These are phyloP conservation scores for Ovibos moschatus DNA, from an alignment of 2,113 vertebrate species.

Conservation along the genomic window DNA sequence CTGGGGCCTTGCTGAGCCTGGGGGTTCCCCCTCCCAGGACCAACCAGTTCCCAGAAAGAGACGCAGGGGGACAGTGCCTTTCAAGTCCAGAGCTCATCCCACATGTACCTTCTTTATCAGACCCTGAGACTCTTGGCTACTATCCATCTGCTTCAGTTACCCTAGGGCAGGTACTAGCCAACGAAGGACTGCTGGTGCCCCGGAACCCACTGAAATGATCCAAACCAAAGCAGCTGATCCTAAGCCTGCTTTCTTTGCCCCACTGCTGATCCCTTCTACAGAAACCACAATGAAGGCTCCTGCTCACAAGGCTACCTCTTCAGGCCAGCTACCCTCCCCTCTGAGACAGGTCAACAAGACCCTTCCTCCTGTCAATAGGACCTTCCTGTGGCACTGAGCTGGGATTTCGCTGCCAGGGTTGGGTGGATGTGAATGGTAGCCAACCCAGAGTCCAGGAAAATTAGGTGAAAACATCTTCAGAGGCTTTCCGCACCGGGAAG, in stretches of 20 bases:
- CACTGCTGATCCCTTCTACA: neutral
- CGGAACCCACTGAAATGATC: rapidly evolving
- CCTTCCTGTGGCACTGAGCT: neutral
- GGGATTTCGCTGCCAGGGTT: rapidly evolving
- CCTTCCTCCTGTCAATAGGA: rapidly evolving
- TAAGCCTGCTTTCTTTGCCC: neutral
- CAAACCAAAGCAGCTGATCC: neutral
- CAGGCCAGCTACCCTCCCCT: neutral
- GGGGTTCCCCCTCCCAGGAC: rapidly evolving
- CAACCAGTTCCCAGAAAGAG: neutral
- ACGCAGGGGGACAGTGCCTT: too few relatives aligned
- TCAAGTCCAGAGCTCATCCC: neutral
- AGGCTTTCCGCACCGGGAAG: neutral
- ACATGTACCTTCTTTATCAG: neutral
- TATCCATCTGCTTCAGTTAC: neutral
- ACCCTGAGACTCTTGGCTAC: neutral
- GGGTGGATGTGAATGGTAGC: neutral
- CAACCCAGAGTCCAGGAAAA: neutral
- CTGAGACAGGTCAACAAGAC: neutral
- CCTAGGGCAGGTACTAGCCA: neutral
- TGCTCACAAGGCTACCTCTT: neutral
- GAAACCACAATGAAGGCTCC: too few relatives aligned
- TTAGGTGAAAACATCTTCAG: neutral
- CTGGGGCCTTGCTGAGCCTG: neutral
- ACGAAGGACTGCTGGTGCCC: neutral